phyloP scores from a whole-genome alignment of 2,888 invertebrate genomes.

The Poecilobothrus nobilitatus region DNA sequence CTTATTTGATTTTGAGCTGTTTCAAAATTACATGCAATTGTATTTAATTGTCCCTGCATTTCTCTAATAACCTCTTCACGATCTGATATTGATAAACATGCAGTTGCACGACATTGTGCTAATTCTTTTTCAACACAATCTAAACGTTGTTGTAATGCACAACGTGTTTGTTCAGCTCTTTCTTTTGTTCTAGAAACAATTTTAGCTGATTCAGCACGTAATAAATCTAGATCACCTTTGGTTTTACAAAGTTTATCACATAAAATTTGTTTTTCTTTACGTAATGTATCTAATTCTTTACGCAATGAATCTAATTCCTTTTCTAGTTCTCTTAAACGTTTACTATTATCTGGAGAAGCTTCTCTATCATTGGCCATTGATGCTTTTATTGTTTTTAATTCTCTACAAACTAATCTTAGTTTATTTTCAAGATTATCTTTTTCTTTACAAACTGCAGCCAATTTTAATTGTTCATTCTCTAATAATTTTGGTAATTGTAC shows the following conservation, averaged over 20 bases:
- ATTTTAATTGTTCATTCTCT: slow-evolving; percentile 39
- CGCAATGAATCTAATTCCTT: slow-evolving; percentile 31
- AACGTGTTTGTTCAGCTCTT: slow-evolving; percentile 33
- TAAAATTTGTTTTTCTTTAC: slow-evolving; percentile 35
- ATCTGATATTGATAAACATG: slow-evolving; percentile 37
- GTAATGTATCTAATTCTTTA: slow-evolving; percentile 31
- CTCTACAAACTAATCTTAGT: slow-evolving; percentile 37
- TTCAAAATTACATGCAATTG: slow-evolving; percentile 40
- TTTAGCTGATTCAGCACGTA: slow-evolving; percentile 41
- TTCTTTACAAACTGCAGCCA: slow-evolving; percentile 35
- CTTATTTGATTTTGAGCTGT: slow-evolving; percentile 42
- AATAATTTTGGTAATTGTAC: slow-evolving; percentile 39
- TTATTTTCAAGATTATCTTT: slow-evolving; percentile 37
- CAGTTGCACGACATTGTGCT: slow-evolving; percentile 41
- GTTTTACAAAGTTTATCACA: slow-evolving; percentile 36
- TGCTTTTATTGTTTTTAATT: slow-evolving; percentile 32
- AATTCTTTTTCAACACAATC: slow-evolving; percentile 39
- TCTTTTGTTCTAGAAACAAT: slow-evolving; percentile 41
- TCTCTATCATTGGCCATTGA: slow-evolving; percentile 24
- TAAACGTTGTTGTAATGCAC: slow-evolving; percentile 34
- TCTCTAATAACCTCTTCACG: slow-evolving; percentile 40
- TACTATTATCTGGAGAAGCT: slow-evolving; percentile 27
- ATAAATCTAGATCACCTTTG: slow-evolving; percentile 35
- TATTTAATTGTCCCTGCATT: slow-evolving; percentile 40
- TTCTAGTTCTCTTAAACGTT: slow-evolving; percentile 32